phyloP scores from a whole-genome alignment of 2,888 invertebrate species.

The Melinopterus prodromus region DNA sequence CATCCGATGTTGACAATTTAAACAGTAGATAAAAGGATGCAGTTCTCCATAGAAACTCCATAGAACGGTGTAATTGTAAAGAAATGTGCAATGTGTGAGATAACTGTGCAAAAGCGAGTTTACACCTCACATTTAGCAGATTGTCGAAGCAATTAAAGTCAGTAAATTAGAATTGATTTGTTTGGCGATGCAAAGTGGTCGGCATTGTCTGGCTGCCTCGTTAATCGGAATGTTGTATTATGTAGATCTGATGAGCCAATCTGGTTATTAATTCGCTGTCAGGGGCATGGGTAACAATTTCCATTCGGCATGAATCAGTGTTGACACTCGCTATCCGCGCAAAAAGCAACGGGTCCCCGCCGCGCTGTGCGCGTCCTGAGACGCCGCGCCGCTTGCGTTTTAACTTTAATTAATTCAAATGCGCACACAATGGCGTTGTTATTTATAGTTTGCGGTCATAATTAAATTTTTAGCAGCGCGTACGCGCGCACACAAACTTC shows the following conservation, averaged over 20 bases:
- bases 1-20: too few species aligned
- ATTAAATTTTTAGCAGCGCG: neutral
- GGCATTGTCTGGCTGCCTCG: neutral
- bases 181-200: neutral
- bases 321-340: neutral
- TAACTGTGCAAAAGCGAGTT: too few species aligned
- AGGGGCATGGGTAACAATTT: neutral
- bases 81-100: too few species aligned
- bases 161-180: neutral
- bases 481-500: neutral
- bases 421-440: neutral
- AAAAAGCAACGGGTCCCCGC: neutral
- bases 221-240: neutral
- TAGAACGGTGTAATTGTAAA: too few species aligned
- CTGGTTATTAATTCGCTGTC: slow-evolving; percentile 4
- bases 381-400: neutral
- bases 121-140: neutral
- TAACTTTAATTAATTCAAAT: slow-evolving; percentile 4
- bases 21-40: too few species aligned
- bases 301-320: neutral
- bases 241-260: slow-evolving; percentile 4
- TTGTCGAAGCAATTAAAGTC: neutral
- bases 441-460: slow-evolving; percentile 8
- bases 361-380: neutral
- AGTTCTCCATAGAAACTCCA: too few species aligned